These are phyloP conservation scores for Drosophila grimshawi DNA, from an alignment of 1,140 invertebrate species.

Conservation along the genomic window DNA sequence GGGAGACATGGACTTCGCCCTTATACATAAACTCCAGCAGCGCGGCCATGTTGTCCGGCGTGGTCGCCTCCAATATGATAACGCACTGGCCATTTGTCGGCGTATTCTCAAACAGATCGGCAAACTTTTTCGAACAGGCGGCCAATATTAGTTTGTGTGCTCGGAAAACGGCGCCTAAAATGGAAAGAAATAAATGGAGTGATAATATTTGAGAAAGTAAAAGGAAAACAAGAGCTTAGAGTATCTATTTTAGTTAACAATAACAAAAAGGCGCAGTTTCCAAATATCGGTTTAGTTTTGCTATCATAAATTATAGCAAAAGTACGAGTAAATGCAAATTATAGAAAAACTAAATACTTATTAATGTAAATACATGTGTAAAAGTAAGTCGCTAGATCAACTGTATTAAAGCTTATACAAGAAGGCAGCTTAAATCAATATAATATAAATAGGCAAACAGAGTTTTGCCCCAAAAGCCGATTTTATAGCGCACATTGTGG, in stretches of 20 bases:
- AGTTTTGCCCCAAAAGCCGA: neutral
- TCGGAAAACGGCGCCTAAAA: conserved; percentile 94
- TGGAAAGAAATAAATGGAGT: too few relatives aligned
- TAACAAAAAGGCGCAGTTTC: too few relatives aligned
- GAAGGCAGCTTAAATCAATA: neutral
- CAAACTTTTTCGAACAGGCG: conserved; percentile 97
- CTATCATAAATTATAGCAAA: too few relatives aligned
- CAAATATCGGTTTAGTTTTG: too few relatives aligned
- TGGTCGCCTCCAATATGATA: conserved; percentile 94
- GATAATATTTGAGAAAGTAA: conserved; percentile 26
- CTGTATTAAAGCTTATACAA: conserved; percentile 6
- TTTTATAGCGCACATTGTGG: conserved; percentile 3
- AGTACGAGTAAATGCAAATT: too few relatives aligned
- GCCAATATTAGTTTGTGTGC: conserved; percentile 96
- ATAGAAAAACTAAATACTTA: too few relatives aligned
- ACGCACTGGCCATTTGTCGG: conserved; percentile 92
- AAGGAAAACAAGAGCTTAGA: conserved; percentile 14
- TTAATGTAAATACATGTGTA: too few relatives aligned
- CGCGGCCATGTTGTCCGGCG: conserved; percentile 94
- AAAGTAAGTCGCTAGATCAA: too few relatives aligned
- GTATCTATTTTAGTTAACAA: too few relatives aligned
- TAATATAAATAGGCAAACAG: neutral
- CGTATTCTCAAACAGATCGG: conserved; percentile 95
- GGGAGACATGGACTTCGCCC: conserved; percentile 95
- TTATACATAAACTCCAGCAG: conserved; percentile 97